Evolutionary conservation across 2,113 vertebrate genomes (phyloP), one percentile per base, ranked within the genome.

Genomic region (Megalops atlanticus): DNA sequence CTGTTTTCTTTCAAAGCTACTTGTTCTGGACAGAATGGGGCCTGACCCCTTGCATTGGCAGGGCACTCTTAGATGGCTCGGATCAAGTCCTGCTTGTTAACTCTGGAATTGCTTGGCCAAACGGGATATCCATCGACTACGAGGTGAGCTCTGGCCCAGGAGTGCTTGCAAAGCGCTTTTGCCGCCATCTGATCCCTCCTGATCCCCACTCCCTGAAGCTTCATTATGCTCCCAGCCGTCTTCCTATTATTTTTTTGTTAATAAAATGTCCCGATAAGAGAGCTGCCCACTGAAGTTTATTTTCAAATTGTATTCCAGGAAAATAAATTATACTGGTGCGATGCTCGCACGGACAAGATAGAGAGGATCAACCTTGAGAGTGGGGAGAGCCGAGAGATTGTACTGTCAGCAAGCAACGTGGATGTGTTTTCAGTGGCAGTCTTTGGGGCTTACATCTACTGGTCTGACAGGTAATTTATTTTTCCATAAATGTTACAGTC

Each of bases 391-490:
- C 96, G 97, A 1, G 97, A 99, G 95, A 95, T 96, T 94, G 96
- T 99, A 78, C 94, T 99, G 95, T 97, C 98, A 91, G 95, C 95
- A 87, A 95, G 95, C 95, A 99, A 97, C 85, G 96, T 99, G 91
- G 98, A 99, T 94, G 94, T 99, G 92, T 99, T 99, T 94, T 99
- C 98, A 16, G 95, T 99, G 47, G 94, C 96, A 2, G 97, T 99
- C 95, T 99, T 98, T 74, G 98, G 98, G 86, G 96, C 97, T 93
- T 99, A 99, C 94, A 98, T 99, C 95, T 99, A 99, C 95, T 99
- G 98, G 98, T 98, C 97, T 97, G 98, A 99, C 97, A 99, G 98
- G 98, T 99, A 97, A 98, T 97, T 97, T 95, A 95, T 96, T 96
- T 96, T 95, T 96, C 93, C 93, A 91, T 95, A 92, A 95, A 92